Evolutionary conservation across 2,888 invertebrate species (phyloP).

Genomic region (Drosophila testacea): DNA sequence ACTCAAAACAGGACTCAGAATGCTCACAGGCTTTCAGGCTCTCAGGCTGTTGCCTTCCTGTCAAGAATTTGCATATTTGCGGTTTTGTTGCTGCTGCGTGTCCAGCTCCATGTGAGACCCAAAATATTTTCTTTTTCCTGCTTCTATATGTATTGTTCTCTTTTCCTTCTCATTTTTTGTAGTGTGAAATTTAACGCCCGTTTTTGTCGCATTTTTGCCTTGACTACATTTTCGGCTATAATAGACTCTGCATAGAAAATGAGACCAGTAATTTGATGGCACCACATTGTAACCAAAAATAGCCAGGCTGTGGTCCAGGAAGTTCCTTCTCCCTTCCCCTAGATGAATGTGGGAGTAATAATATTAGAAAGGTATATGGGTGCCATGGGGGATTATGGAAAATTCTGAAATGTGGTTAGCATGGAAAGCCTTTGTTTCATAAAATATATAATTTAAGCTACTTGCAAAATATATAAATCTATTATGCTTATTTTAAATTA

Average conservation of each 20-base stretch:
- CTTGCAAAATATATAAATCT: not conserved
- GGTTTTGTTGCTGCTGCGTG: constrained; percentile 63
- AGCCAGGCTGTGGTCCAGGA: constrained; percentile 62
- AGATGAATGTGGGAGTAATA: not conserved
- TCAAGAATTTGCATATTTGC: constrained; percentile 76
- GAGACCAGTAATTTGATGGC: constrained; percentile 77
- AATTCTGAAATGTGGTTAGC: constrained; percentile 25
- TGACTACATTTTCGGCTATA: constrained; percentile 61
- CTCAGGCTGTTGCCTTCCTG: constrained; percentile 59
- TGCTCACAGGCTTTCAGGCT: constrained; percentile 15
- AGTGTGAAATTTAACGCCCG: constrained; percentile 75
- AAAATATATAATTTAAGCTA: constrained; percentile 18
- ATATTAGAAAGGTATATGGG: constrained; percentile 1
- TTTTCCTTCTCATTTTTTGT: constrained; percentile 20
- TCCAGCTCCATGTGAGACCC: constrained; percentile 65
- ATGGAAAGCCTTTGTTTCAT: constrained; percentile 3
- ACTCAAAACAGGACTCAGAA: constrained; percentile 22
- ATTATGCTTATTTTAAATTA: not conserved
- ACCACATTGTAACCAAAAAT: constrained; percentile 73
- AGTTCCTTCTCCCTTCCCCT: not conserved
- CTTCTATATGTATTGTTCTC: constrained; percentile 1
- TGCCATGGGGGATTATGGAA: constrained; percentile 25
- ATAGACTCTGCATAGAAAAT: constrained; percentile 78
- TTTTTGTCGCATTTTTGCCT: constrained; percentile 75
- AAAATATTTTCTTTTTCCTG: constrained; percentile 29